These are phyloP conservation scores for Notamacropus eugenii DNA, from an alignment of 2,797 vertebrate genomes.

Conservation along the genomic window DNA sequence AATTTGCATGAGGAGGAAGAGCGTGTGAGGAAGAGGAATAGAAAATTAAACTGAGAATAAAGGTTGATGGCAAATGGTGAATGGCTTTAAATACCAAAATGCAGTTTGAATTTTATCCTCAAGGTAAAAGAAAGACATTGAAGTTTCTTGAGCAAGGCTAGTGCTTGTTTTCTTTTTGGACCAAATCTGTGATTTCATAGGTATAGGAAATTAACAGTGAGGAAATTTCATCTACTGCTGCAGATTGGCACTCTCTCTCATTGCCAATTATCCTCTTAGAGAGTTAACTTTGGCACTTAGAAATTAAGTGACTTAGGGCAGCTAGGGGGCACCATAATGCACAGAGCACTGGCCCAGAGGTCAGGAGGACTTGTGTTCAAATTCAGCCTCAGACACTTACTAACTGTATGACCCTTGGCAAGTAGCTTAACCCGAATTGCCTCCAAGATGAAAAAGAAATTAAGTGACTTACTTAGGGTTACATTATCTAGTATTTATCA, in stretches of 20 bases:
- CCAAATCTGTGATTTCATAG: not conserved
- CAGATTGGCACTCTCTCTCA: not conserved
- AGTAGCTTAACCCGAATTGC: too few species aligned
- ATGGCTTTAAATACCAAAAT: not conserved
- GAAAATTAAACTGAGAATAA: not conserved
- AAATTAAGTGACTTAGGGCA: not conserved
- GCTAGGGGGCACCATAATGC: too few species aligned
- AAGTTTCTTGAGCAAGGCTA: not conserved
- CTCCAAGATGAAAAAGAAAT: too few species aligned
- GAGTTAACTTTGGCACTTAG: not conserved
- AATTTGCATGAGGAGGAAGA: not conserved
- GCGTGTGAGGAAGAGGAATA: not conserved
- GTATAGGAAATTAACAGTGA: not conserved
- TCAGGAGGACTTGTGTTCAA: too few species aligned
- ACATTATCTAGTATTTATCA: not conserved
- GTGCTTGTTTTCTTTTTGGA: not conserved
- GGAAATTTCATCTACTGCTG: not conserved
- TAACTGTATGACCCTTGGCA: too few species aligned
- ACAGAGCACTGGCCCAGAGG: too few species aligned
- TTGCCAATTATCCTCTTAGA: not conserved
- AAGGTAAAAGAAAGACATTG: not conserved
- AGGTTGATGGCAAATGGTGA: not conserved
- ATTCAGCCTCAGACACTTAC: too few species aligned
- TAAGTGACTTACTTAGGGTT: not conserved
- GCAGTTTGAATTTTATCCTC: not conserved